A percentile compares a stretch with the other conserved stretches of the same genome.
Evolutionary conservation across 2,113 vertebrate species (phyloP).

Genomic region (Neotoma lepida): DNA sequence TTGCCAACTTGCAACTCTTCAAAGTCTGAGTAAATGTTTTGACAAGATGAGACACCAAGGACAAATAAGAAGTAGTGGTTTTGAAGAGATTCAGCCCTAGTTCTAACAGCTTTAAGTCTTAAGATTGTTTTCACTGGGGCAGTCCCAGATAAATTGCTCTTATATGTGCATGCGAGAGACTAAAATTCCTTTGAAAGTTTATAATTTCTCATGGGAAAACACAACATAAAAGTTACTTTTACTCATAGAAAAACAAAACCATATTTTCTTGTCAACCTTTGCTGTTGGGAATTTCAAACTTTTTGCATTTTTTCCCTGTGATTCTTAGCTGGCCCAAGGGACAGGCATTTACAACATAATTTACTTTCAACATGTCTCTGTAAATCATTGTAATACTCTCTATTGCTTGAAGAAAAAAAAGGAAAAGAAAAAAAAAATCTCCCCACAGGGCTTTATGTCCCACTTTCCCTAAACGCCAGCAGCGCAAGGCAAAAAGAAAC

Average conservation of each 20-base stretch:
- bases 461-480: constrained; percentile 75
- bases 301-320: constrained; percentile 90
- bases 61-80: constrained; percentile 88
- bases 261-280: constrained; percentile 92
- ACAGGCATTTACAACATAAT: constrained; percentile 91
- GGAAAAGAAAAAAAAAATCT: constrained; percentile 1
- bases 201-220: constrained; percentile 92
- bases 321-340: constrained; percentile 89
- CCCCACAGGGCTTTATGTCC: constrained; percentile 78
- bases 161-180: constrained; percentile 88
- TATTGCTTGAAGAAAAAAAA: constrained; percentile 79
- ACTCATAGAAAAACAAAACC: constrained; percentile 90
- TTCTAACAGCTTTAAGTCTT: constrained; percentile 89
- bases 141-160: constrained; percentile 90
- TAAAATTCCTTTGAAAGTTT: constrained; percentile 91
- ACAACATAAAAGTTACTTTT: constrained; percentile 91
- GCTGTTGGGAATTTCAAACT: constrained; percentile 91
- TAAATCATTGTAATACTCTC: constrained; percentile 92
- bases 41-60: constrained; percentile 88
- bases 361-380: constrained; percentile 90
- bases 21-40: constrained; percentile 89
- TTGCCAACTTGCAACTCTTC: constrained; percentile 88
- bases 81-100: constrained; percentile 87
- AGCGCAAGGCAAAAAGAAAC: constrained; percentile 46
- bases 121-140: constrained; percentile 88